These are phyloP conservation scores for Gymnothorax javanicus DNA, from an alignment of 2,797 vertebrate genomes.

Conservation along the genomic window DNA sequence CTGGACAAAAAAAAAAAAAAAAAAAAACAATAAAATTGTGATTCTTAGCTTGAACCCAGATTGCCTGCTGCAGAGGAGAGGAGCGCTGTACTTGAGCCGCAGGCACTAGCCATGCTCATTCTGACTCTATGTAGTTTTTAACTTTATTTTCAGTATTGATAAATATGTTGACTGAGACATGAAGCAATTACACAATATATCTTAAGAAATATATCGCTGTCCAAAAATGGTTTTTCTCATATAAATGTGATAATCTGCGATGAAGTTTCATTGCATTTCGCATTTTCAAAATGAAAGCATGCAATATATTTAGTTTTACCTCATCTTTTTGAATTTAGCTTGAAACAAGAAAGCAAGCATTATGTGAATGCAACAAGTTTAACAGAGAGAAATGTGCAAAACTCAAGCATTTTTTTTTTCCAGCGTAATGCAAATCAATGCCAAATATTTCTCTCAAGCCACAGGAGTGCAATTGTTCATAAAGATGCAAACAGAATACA, in stretches of 20 bases:
- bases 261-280: too few relatives aligned
- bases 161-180: background rate
- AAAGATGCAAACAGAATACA: background rate
- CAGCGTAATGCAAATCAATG: background rate
- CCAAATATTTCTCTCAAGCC: background rate
- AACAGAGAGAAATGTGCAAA: background rate
- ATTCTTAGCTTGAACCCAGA: background rate
- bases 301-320: background rate
- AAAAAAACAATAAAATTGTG: background rate
- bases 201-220: background rate
- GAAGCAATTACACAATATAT: background rate
- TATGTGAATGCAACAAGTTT: background rate
- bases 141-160: too few relatives aligned
- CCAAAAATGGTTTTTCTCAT: background rate
- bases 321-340: background rate
- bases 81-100: background rate
- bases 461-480: background rate
- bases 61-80: background rate
- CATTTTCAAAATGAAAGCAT: background rate
- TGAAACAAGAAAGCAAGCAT: background rate
- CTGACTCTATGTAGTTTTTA: too few relatives aligned
- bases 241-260: background rate
- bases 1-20: background rate
- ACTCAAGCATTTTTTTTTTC: background rate
- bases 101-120: background rate